Base-by-base conservation (phyloP, 2,113 vertebrate species). In the Seriola rivoliana region DNA sequence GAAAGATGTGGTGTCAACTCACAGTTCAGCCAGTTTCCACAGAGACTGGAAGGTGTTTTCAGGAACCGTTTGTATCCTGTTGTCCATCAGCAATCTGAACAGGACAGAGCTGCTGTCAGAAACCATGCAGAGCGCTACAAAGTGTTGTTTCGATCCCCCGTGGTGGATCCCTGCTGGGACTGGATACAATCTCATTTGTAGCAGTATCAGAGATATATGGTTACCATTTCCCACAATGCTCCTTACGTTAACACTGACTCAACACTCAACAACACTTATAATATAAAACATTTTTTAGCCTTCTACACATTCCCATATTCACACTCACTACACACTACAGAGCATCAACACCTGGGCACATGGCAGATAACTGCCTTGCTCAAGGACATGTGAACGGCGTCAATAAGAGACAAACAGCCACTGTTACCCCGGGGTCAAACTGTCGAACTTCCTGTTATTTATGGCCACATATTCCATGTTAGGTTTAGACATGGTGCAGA, bases 21-120 rank as follows among this genome's bases (percentile, higher is more conserved):
- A 93, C 93, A 95, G 92, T 90, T 96, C 93, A 59, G 84, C 94
- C 81, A 95, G 90, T 84, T 93, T 90, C 93, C 93, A 93, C 87
- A 97, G 92, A 82, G 94, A 95, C 80, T 94, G 93, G 91, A 97
- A 97, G 29, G 86, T 95, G 91, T 95, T 96, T 92, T 95, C 95
- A 74, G 95, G 94, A 82, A 97, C 76, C 62, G 83, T 90, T 42
- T 3, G 71, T 93, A 97, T 96, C 93, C 89, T 77, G 94, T 97
- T 97, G 94, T 93, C 91, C 86, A 92, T 94, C 84, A 97, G 90
- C 85, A 95, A 95, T 36, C 93, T 93, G 80, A 50, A 85, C 9
- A 81, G 40, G 40, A 75, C 32, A 81, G n/a, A 89, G 42, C 19
- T 70, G 52, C 29, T 13, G 74, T 89, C 57, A 89, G 80, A 59